phyloP scores from a whole-genome alignment of 2,797 vertebrate genomes.

The Pantherophis vulpinus region DNA sequence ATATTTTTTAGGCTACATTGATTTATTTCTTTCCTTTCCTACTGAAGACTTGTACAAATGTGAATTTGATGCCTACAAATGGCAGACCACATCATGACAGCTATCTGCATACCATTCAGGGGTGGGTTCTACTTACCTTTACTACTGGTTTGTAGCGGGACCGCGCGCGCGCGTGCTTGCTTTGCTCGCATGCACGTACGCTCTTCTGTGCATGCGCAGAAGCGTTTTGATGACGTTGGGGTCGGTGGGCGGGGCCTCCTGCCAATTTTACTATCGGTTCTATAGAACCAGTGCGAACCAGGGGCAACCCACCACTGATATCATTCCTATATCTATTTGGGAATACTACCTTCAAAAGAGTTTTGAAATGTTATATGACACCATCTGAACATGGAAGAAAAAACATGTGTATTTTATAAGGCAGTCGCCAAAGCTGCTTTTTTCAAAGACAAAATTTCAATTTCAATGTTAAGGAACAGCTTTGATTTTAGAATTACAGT shows the following conservation, averaged over 20 bases:
- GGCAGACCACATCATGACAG: constrained; percentile 8
- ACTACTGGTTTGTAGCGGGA: too few species aligned
- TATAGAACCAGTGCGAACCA: too few species aligned
- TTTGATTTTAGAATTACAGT: constrained; percentile 22
- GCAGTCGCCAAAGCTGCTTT: background rate
- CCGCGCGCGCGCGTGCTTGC: rapidly evolving
- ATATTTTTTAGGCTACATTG: background rate
- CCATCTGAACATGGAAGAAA: constrained; percentile 9
- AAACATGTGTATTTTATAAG: constrained; percentile 30
- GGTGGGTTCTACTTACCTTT: too few species aligned
- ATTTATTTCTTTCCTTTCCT: background rate
- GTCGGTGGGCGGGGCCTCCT: too few species aligned
- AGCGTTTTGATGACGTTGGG: too few species aligned
- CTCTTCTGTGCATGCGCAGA: too few species aligned
- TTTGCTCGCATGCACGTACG: too few species aligned
- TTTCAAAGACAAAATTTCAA: constrained; percentile 11
- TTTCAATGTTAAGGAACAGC: constrained; percentile 19
- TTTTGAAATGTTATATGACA: constrained; percentile 18
- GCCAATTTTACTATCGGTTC: too few species aligned
- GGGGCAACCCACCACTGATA: too few species aligned
- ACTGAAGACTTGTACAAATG: constrained; percentile 2
- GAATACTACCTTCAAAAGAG: constrained; percentile 12
- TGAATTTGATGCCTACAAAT: background rate
- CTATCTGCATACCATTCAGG: background rate
- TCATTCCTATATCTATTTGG: constrained; percentile 8